Base-by-base conservation (phyloP, 1,140 invertebrate genomes). In the Trichonephila clavipes region DNA sequence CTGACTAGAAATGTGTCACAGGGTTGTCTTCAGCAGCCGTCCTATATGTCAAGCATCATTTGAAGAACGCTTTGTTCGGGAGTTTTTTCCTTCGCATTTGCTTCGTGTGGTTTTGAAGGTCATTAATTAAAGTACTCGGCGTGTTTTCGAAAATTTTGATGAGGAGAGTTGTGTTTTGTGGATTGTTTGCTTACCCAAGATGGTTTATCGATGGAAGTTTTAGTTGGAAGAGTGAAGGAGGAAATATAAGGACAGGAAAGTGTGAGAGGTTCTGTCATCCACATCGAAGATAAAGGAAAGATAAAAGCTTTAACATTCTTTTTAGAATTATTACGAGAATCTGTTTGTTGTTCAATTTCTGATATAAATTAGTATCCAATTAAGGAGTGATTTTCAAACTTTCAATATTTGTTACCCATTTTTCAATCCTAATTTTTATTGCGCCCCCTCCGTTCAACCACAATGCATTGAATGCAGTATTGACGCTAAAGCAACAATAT, bases 1-100 rank as follows among this genome's bases (percentile, higher is more conserved):
- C 86, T 88, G 86, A 88, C 86, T 88, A 21, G 86, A 66, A 88
- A 88, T 88, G 64, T 66, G 86, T 88, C 86, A 88, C 34, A 40
- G 86, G 18, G 21, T 28, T 88, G 86, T 88, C 86, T 51, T 19
- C n/a, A 62, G 21, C 86, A 88, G 86, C 86, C 86, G 61, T 66
- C 62, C 86, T 59, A 58, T 58, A 58, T 85, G 82, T 85, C 82
- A 85, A 85, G 58, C 44, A 85, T 59, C n/a, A 12, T 40, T 51
- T 34, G 82, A 85, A 44, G 44, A 16, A 44, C 8, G 58, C 58
- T 85, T 85, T 51, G 44, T 85, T 59, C 81, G 3, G 1, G 28
- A 14, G 19, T 82, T 85, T 85, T 28, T 58, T 14, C 3, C 16
- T 59, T 59, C 58, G 24, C 19, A 14, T 59, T 51, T 24, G 8